Conservation (phyloP, 2,113 vertebrate species). For the Phrynocephalus versicolor region DNA sequence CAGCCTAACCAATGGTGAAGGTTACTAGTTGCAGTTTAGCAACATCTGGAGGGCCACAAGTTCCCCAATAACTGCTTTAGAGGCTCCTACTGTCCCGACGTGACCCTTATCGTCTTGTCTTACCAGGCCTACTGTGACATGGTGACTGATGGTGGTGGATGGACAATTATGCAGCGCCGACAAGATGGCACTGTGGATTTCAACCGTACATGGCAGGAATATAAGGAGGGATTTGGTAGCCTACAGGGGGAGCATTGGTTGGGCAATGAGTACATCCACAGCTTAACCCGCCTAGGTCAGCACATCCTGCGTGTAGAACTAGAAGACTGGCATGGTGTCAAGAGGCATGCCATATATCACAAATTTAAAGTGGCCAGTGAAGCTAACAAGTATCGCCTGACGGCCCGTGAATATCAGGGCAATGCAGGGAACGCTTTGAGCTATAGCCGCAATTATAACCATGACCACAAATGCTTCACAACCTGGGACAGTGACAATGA, state of each 20-base stretch:
- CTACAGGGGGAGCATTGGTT: conserved; percentile 80
- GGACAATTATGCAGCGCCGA: conserved; percentile 80
- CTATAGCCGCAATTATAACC: conserved; percentile 83
- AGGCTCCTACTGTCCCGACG: neutral
- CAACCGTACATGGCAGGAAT: conserved; percentile 82
- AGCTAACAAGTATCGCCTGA: conserved; percentile 77
- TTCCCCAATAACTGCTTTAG: neutral
- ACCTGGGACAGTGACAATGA: conserved; percentile 79
- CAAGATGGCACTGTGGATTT: conserved; percentile 78
- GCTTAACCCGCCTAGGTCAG: conserved; percentile 72
- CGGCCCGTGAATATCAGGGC: conserved; percentile 76
- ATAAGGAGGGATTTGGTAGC: conserved; percentile 79
- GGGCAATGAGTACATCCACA: conserved; percentile 73
- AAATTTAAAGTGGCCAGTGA: conserved; percentile 80
- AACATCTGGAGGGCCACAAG: neutral
- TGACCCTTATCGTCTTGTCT: neutral
- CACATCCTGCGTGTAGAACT: conserved; percentile 76
- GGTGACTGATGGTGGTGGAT: conserved; percentile 78
- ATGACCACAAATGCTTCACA: conserved; percentile 80
- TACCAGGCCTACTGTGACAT: conserved; percentile 81
- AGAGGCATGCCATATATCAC: conserved; percentile 75
- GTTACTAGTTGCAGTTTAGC: neutral
- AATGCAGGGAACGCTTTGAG: conserved; percentile 81
- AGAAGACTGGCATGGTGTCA: conserved; percentile 81
- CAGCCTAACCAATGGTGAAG: neutral